Base-by-base conservation (phyloP, 2,888 invertebrate species). In the Portevinia maculata region DNA sequence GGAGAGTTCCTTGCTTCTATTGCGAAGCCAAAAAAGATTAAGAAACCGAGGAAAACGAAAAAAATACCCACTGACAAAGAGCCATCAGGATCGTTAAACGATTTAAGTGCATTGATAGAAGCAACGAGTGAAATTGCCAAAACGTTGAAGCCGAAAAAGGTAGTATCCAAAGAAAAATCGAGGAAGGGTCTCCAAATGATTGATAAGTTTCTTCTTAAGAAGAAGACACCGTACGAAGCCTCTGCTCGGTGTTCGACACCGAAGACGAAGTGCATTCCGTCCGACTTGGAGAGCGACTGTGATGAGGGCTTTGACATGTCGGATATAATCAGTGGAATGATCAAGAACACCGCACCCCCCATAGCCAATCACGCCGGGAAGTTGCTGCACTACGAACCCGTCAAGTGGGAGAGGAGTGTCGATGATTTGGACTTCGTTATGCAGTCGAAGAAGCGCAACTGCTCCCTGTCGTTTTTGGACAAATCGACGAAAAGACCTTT, bases 1-100 rank as follows among this genome's bases (percentile, higher is more conserved):
- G 90, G 93, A 52, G 87, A 87, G 1, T 95, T 92, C 85, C 92
- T 94, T 84, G 92, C 92, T 79, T 91, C 92, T 30, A 92, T 93
- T 78, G 92, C 93, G 89, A 91, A 92, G 81, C 89, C 87, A 0
- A 93, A 92, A 86, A 91, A 91, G 85, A 89, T 90, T 85, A 91
- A 91, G 84, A 86, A 87, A 9, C 41, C 62, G 3, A 84, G 84
- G 21, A 79, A 85, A 75, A 86, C 13, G 60, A 78, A 3, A 88
- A 87, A 85, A 85, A 86, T 17, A 87, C 88, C 88, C 86, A 90
- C 87, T 44, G 28, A 1, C 3, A 67, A 50, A 19, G 53, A 64
- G 9, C 24, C 39, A 19, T 90, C 88, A 1, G 84, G 79, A 62
- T 86, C 87, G 0, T 75, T 88, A 19, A 86, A 86, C 11, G 86